Evolutionary conservation across 2,797 vertebrate species (phyloP).

Genomic region (Neosilurus hyrtlii): DNA sequence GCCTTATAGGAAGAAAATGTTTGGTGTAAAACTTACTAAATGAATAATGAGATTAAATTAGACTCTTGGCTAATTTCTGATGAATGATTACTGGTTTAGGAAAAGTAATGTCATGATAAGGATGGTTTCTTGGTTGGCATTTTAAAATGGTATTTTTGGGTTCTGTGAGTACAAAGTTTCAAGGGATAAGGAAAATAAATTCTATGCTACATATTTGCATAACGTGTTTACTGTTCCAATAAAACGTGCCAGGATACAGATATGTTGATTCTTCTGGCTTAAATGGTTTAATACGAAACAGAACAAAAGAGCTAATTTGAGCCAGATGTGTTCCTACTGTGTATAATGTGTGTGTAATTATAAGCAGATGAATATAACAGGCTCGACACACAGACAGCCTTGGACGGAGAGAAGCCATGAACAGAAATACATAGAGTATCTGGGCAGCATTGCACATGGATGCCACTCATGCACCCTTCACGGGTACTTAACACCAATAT

Average conservation of each 20-base stretch:
- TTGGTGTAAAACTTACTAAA: too few relatives aligned
- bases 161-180: not conserved
- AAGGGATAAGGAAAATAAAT: not conserved
- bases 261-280: not conserved
- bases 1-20: not conserved
- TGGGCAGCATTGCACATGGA: conserved; percentile 2
- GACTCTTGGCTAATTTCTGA: not conserved
- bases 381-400: conserved; percentile 26
- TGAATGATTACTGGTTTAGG: not conserved
- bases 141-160: not conserved
- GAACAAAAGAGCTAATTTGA: not conserved
- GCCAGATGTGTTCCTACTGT: conserved; percentile 21
- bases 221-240: not conserved
- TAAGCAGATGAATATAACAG: conserved; percentile 31
- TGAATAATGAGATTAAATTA: not conserved
- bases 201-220: not conserved
- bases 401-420: conserved; percentile 9
- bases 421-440: conserved; percentile 30
- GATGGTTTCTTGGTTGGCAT: not conserved
- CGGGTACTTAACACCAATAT: conserved; percentile 19
- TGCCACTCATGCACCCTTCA: conserved; percentile 22
- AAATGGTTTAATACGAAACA: not conserved
- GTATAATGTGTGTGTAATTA: not conserved
- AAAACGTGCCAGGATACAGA: not conserved
- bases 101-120: not conserved